Base-by-base conservation (phyloP, 2,888 invertebrate genomes). In the Ophion ventricosus region DNA sequence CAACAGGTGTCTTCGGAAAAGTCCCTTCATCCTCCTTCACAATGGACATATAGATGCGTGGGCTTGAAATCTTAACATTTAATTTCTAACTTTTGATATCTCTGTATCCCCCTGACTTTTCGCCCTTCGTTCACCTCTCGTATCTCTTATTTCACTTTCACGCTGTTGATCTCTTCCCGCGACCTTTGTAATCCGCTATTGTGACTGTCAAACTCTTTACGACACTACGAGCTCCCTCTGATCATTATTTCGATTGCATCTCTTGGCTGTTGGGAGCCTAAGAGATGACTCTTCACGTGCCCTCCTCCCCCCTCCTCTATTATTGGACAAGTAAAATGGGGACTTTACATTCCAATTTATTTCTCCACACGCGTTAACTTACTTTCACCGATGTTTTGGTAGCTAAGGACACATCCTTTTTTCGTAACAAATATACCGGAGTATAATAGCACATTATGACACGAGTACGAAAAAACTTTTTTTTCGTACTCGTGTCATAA, bases 131-230 rank as follows among this genome's bases (percentile, higher is more conserved):
- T 64, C 25, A 17, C 54, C 17, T 57, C 66, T 14, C 40, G 23
- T 77, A 49, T 49, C 66, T 77, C 57, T 77, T 82, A 73, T 82
- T 82, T 82, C n/a, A 77, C 72, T 66, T 67, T 82, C 72, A 35
- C 29, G 57, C 56, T 76, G 11, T 67, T 81, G 82, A 82, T 77
- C 82, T 67, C 77, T 66, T 72, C 64, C 64, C 25, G 73, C 77
- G 76, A 82, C 82, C 66, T 77, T 64, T 63, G 70, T n/a, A n/a
- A 76, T 70, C 63, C 40, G 25, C 40, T 70, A 70, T 76, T 76
- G 76, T 76, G 69, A 66, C 59, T 49, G 40, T 40, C 25, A 64
- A 23, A 56, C 40, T 67, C 40, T 67, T 40, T 61, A 59, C 56
- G 74, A 25, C 57, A 40, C 54, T 2, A n/a, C n/a, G 57, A 49